These are phyloP conservation scores for Spinibarbus caldwelli DNA, from an alignment of 2,797 vertebrate species.

Conservation along the genomic window DNA sequence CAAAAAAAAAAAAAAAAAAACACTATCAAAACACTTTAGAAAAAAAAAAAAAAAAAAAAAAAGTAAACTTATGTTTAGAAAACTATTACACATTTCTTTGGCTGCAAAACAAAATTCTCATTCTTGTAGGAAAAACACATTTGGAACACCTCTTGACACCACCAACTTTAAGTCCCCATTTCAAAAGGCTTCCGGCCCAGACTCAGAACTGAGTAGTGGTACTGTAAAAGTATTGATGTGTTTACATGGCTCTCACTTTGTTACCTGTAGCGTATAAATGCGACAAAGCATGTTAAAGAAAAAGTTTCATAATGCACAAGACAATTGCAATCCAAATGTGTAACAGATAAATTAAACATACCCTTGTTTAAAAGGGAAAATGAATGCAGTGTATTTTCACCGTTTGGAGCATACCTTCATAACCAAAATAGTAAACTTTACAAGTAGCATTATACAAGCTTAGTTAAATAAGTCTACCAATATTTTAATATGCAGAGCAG, in stretches of 20 bases:
- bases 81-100: constrained; percentile 70
- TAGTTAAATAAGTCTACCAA: not conserved
- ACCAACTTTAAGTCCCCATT: constrained; percentile 88
- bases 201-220: constrained; percentile 88
- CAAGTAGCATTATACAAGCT: not conserved
- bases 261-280: constrained; percentile 96
- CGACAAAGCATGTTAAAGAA: constrained; percentile 95
- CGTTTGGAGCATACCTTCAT: not conserved
- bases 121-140: constrained; percentile 75
- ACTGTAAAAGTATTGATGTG: constrained; percentile 92
- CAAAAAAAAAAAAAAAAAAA: constrained; percentile 28
- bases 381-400: constrained; percentile 59
- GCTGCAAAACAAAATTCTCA: constrained; percentile 54
- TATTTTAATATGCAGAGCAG: too few species aligned
- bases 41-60: too few species aligned
- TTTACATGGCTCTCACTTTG: constrained; percentile 94
- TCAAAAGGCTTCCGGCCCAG: constrained; percentile 88
- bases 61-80: not conserved
- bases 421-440: not conserved
- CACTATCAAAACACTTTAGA: constrained; percentile 43
- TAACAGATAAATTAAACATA: constrained; percentile 38
- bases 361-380: constrained; percentile 52
- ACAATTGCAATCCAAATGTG: constrained; percentile 78
- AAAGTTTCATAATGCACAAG: constrained; percentile 70
- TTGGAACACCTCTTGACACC: constrained; percentile 85